A percentile compares a stretch with the other conserved stretches of the same genome.
These are phyloP conservation scores for Pseudomyrmex sp. DNA, from an alignment of 1,140 invertebrate genomes.

Conservation along the genomic window DNA sequence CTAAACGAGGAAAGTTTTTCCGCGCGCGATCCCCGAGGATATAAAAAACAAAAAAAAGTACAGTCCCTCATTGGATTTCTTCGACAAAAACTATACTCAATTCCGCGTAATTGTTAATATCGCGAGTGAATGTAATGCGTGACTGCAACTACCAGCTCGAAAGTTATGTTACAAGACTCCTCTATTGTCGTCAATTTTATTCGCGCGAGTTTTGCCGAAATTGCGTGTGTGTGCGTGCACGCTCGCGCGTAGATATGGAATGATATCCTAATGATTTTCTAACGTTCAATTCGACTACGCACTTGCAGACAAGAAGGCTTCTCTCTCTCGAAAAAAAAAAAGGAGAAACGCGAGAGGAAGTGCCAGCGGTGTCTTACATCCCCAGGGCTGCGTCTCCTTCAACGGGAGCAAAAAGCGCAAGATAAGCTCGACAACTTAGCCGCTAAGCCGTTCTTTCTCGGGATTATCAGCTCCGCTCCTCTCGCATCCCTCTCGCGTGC, in stretches of 20 bases:
- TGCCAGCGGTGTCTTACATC: slow-evolving; percentile 6
- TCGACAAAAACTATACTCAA: neutral
- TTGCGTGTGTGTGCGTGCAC: too few relatives aligned
- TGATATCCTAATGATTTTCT: slow-evolving; percentile 16
- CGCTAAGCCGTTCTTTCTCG: slow-evolving; percentile 73
- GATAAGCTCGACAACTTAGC: slow-evolving; percentile 74
- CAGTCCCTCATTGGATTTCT: slow-evolving; percentile 21
- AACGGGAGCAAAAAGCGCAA: slow-evolving; percentile 69
- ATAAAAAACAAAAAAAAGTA: slow-evolving; percentile 15
- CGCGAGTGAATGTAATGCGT: slow-evolving; percentile 33
- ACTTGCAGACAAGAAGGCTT: neutral
- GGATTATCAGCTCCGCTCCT: slow-evolving; percentile 69
- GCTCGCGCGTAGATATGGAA: too few relatives aligned
- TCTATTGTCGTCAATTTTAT: neutral
- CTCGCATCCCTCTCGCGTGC: slow-evolving; percentile 25
- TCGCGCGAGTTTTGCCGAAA: neutral
- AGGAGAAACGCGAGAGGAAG: neutral
- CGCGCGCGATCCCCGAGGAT: slow-evolving; percentile 10
- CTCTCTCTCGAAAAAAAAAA: neutral
- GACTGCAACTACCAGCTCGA: slow-evolving; percentile 16
- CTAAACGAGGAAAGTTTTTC: slow-evolving; percentile 69
- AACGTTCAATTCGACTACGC: slow-evolving; percentile 15
- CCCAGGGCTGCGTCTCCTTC: slow-evolving; percentile 12
- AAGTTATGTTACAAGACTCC: neutral
- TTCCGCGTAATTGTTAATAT: slow-evolving; percentile 25